These are phyloP conservation scores for Pelecanoides urinatrix DNA, from an alignment of 2,113 vertebrate genomes.

Conservation along the genomic window DNA sequence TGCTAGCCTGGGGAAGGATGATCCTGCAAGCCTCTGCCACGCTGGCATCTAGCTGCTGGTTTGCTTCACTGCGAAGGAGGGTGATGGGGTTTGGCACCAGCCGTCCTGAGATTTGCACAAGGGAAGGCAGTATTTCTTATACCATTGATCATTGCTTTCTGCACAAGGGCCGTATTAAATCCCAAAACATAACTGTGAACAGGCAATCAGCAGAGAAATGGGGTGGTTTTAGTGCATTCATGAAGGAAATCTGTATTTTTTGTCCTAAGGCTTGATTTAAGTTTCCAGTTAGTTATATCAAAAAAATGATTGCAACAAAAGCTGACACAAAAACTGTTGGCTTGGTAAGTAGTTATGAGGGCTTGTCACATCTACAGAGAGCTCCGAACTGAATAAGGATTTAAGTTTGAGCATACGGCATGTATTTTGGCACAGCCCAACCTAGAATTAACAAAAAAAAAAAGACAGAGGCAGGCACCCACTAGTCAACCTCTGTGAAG, in stretches of 20 bases:
- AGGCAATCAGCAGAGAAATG: neutral
- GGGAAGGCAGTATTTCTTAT: neutral
- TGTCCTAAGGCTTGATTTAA: neutral
- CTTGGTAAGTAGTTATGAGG: neutral
- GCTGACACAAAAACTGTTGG: neutral
- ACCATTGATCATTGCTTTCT: neutral
- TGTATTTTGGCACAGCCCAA: neutral
- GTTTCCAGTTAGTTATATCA: neutral
- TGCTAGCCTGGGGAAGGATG: neutral
- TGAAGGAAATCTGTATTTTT: neutral
- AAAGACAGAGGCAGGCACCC: neutral
- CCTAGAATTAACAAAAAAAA: neutral
- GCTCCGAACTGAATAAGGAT: neutral
- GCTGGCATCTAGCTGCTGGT: neutral
- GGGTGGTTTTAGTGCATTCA: neutral
- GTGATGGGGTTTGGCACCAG: neutral
- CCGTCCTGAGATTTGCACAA: neutral
- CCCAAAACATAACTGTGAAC: neutral
- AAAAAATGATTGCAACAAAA: neutral
- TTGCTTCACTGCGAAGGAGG: neutral
- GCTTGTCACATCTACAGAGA: neutral
- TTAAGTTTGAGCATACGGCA: fast-evolving
- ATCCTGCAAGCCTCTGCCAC: neutral
- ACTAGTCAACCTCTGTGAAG: neutral
- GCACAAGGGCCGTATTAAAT: neutral